Percentiles rank a stretch among this genome's conserved stretches.
Evolutionary conservation across 2,888 invertebrate genomes (phyloP).

Genomic region (Dryobotodes eremita): DNA sequence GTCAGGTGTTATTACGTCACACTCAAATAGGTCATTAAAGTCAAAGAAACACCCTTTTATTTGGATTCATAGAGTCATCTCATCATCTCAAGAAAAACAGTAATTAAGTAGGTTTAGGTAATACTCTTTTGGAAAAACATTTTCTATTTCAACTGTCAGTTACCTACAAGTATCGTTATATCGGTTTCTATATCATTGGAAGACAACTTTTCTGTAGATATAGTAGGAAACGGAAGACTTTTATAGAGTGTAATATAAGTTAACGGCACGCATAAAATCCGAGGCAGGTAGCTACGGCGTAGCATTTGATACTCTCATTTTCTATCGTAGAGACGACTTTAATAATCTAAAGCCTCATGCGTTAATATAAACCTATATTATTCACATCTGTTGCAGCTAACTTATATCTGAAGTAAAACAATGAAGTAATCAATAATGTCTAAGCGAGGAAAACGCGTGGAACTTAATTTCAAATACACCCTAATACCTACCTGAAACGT

Average conservation of each 20-base stretch:
- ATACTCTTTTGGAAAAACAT: not conserved
- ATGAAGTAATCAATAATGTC: constrained; percentile 1
- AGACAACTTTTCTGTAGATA: constrained; percentile 71
- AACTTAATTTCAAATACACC: constrained; percentile 22
- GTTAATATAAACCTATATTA: constrained; percentile 50
- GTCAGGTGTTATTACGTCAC: constrained; percentile 6
- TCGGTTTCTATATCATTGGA: constrained; percentile 67
- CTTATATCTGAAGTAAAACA: constrained; percentile 23
- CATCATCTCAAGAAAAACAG: constrained; percentile 8
- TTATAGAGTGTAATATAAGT: constrained; percentile 85
- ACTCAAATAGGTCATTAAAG: not conserved
- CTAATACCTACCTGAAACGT: not conserved
- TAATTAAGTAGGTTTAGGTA: not conserved
- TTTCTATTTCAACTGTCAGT: not conserved
- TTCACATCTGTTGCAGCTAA: constrained; percentile 27
- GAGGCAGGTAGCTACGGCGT: constrained; percentile 71
- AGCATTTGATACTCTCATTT: constrained; percentile 66
- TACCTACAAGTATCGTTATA: constrained; percentile 20
- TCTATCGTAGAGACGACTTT: constrained; percentile 63
- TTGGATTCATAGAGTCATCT: not conserved
- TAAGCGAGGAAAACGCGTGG: constrained; percentile 5
- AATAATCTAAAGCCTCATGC: constrained; percentile 64
- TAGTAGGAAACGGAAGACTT: constrained; percentile 80
- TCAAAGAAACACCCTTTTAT: not conserved
- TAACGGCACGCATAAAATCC: constrained; percentile 83